Percentiles rank a stretch among this genome's conserved stretches.
Conservation (phyloP, 2,113 vertebrate genomes). For the Manacus vitellinus region DNA sequence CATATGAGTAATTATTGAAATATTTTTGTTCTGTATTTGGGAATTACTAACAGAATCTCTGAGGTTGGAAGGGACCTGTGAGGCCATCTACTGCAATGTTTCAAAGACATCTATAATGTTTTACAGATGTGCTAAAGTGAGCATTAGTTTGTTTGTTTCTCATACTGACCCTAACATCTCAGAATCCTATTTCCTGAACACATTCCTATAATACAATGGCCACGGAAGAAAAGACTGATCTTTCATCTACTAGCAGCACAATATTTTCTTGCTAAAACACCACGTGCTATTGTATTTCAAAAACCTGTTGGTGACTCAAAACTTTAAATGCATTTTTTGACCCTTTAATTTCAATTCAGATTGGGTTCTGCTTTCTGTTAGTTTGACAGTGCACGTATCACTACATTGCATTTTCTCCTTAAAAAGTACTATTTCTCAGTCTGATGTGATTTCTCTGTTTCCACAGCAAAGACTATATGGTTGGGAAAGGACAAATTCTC, state of each 20-base stretch:
- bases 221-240: neutral
- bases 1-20: neutral
- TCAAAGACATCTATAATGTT: neutral
- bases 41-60: neutral
- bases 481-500: neutral
- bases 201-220: fast-evolving
- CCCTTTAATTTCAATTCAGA: neutral
- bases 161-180: neutral
- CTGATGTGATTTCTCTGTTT: neutral
- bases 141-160: neutral
- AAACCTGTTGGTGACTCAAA: neutral
- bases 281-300: neutral
- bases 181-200: neutral
- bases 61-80: neutral
- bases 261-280: neutral
- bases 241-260: neutral
- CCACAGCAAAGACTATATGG: neutral
- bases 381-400: neutral
- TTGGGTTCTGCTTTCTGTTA: neutral
- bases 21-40: neutral
- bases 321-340: neutral
- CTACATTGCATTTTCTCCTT: neutral
- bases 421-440: neutral
- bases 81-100: neutral
- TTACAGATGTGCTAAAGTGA: neutral